phyloP scores from a whole-genome alignment of 2,113 vertebrate species.

The Pleuronectes platessa region DNA sequence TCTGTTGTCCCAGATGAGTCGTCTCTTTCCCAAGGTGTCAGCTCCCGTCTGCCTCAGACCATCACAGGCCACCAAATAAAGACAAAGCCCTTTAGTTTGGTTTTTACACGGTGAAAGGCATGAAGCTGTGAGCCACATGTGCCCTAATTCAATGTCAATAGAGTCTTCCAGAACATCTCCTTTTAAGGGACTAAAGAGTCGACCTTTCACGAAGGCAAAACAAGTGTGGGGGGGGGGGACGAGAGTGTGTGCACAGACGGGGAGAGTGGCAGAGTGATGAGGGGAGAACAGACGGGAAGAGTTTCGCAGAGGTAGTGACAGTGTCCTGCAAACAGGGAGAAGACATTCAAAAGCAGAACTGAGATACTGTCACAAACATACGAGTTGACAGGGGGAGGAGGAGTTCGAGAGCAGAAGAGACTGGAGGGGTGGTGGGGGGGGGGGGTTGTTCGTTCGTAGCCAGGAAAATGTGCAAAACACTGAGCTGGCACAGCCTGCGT shows the following conservation, averaged over 20 bases:
- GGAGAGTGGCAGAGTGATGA: slow-evolving; percentile 33
- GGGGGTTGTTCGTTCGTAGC: slow-evolving; percentile 3
- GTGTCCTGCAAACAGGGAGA: neutral
- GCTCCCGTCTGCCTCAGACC: slow-evolving; percentile 38
- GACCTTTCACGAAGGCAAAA: slow-evolving; percentile 14
- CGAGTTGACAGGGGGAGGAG: slow-evolving; percentile 21
- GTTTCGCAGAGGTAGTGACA: slow-evolving; percentile 4
- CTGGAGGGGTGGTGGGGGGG: neutral
- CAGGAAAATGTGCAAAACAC: slow-evolving; percentile 50
- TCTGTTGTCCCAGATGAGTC: slow-evolving; percentile 35
- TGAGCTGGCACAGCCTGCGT: slow-evolving; percentile 3
- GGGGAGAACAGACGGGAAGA: neutral
- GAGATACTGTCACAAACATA: slow-evolving; percentile 14
- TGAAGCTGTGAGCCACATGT: slow-evolving; percentile 57
- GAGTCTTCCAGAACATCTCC: slow-evolving; percentile 61
- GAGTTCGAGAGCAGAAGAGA: neutral
- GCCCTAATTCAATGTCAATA: slow-evolving; percentile 53
- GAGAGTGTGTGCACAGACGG: slow-evolving; percentile 10
- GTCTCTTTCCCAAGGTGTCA: slow-evolving; percentile 55
- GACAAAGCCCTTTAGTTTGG: slow-evolving; percentile 31
- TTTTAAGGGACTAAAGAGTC: slow-evolving; percentile 65
- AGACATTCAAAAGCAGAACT: neutral
- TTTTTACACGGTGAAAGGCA: slow-evolving; percentile 22
- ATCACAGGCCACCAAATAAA: slow-evolving; percentile 37
- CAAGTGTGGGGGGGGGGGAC: neutral